Evolutionary conservation across 2,797 vertebrate species (phyloP).

Genomic region (Erpetoichthys calabaricus): DNA sequence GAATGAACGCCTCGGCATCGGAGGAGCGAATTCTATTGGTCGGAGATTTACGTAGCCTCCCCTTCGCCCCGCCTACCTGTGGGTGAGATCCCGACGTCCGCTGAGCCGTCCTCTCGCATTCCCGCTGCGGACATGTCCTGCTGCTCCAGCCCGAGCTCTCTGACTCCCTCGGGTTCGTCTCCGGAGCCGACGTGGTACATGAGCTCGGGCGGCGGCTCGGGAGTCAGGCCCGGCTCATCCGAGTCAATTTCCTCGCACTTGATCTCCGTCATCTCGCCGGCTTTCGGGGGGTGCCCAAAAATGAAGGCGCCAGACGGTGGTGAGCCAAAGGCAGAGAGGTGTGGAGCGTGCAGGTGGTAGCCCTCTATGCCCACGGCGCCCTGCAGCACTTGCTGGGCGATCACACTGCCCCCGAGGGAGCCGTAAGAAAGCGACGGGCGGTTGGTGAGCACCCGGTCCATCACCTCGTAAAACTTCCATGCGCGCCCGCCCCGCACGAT

Average conservation of each 20-base stretch:
- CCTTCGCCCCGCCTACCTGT: conserved; percentile 45
- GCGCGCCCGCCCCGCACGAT: conserved; percentile 48
- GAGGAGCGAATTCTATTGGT: too few relatives aligned
- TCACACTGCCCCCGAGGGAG: conserved; percentile 43
- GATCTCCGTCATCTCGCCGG: conserved; percentile 56
- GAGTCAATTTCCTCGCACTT: conserved; percentile 68
- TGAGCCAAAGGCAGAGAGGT: conserved; percentile 19
- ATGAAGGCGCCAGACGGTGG: conserved; percentile 38
- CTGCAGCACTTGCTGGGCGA: conserved; percentile 57
- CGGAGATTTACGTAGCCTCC: too few relatives aligned
- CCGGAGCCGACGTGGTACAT: conserved; percentile 57
- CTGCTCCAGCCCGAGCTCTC: conserved; percentile 33
- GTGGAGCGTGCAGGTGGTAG: conserved; percentile 27
- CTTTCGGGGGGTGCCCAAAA: conserved; percentile 46
- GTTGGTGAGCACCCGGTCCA: conserved; percentile 73
- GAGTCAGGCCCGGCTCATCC: conserved; percentile 54
- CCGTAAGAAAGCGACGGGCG: conserved; percentile 60
- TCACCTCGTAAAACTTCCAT: conserved; percentile 81
- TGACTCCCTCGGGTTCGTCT: conserved; percentile 54
- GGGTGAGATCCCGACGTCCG: conserved; percentile 53
- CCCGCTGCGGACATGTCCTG: conserved; percentile 41
- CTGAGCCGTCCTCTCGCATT: conserved; percentile 45
- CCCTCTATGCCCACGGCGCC: conserved; percentile 35
- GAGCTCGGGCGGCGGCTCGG: conserved; percentile 49
- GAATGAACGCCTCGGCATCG: too few relatives aligned